Conservation (phyloP, 1,140 invertebrate species). For the Megathymus violae region DNA sequence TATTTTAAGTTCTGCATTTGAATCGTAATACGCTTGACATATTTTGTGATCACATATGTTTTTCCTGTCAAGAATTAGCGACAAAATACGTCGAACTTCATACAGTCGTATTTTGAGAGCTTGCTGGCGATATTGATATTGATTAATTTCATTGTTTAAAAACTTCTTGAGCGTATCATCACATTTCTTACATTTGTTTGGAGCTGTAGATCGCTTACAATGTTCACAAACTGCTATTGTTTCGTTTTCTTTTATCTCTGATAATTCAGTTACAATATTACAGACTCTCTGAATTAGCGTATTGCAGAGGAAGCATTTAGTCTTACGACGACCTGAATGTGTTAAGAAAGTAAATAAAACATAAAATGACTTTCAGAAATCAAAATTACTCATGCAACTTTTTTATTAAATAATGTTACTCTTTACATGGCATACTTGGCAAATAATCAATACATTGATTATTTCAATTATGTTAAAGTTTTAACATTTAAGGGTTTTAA, state of each 20-base stretch:
- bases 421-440: too few relatives aligned
- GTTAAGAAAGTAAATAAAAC: not conserved
- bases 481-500: too few relatives aligned
- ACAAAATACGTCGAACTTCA: slow-evolving; percentile 39
- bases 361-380: too few relatives aligned
- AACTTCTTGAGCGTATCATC: slow-evolving; percentile 44
- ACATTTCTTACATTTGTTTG: slow-evolving; percentile 50
- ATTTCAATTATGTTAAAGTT: too few relatives aligned
- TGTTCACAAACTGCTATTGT: slow-evolving; percentile 46
- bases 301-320: slow-evolving; percentile 46
- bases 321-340: slow-evolving; percentile 40
- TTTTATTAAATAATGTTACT: too few relatives aligned
- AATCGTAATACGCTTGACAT: slow-evolving; percentile 27
- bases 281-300: slow-evolving; percentile 40
- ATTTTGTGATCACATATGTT: slow-evolving; percentile 36
- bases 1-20: slow-evolving; percentile 35
- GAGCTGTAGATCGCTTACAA: slow-evolving; percentile 41
- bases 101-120: slow-evolving; percentile 36
- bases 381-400: too few relatives aligned
- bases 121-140: slow-evolving; percentile 29
- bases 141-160: slow-evolving; percentile 22
- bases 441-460: too few relatives aligned
- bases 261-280: slow-evolving; percentile 43
- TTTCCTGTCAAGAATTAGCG: slow-evolving; percentile 33
- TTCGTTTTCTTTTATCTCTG: slow-evolving; percentile 45